Evolutionary conservation across 2,797 vertebrate genomes (phyloP), one percentile per base, ranked within the genome.

Genomic region (Paratrypauchen microcephalus): DNA sequence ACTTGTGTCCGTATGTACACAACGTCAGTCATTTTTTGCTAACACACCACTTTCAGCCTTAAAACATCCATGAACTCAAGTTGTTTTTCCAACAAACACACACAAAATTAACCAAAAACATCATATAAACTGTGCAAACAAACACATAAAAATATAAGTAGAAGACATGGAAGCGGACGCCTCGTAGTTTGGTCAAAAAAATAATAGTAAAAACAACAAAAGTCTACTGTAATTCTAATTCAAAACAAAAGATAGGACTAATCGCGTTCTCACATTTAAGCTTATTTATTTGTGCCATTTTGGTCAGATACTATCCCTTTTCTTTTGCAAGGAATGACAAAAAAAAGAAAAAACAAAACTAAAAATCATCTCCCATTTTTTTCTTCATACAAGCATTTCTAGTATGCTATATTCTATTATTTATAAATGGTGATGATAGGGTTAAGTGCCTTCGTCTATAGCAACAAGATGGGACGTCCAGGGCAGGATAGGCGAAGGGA

Each of bases 191-290:
- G 77, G 84, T 84, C 78, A 68, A 91, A 88, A 30, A 70, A 89
- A 87, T 86, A 93, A 93, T 91, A 92, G 15, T 91, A 92, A 92
- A 92, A 88, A 91, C 88, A 94, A 90, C 87, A 91, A 94, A 95
- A 95, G 77, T 93, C 92, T 95, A 95, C 85, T 83, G 32, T 36
- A 79, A 94, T 94, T 93, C 93, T 93, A 96, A 95, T 70, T 77
- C 39, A 91, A 94, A 95, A 92, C 91, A 94, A 94, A 96, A 96
- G 96, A 94, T 96, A 95, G 94, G 95, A 97, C 96, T 96, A 60
- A 96, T 97, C 97, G 95, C 95, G 93, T 96, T 94, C 94, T 95
- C 84, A 90, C 93, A 91, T 95, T 95, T 59, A 92, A 80, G 91
- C 89, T 91, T 92, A 95, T 93, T n/a, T n/a, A 92, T 93, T 88